Evolutionary conservation across 2,888 invertebrate species (phyloP), one percentile per base, ranked within the genome.

Genomic region (Itoplectis maculator): DNA sequence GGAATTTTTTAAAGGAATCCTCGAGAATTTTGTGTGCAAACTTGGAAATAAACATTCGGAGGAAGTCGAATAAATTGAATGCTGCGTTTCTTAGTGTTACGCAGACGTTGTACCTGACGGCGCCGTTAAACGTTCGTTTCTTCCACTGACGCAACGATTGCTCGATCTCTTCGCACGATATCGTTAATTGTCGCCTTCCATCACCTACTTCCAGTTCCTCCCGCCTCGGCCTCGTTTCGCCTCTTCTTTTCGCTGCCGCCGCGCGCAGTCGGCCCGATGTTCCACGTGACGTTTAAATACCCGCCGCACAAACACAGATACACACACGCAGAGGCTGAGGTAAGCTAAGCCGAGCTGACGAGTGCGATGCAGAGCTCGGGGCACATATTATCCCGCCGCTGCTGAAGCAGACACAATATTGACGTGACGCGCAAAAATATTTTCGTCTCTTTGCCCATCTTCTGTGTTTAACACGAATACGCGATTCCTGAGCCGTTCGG

Each of bases 121-220:
- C 35, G 18, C 54, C 47, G 61, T 35, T 18, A 51, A 73, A 79
- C 73, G 54, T 51, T 78, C 15, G 74, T 74, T 72, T 40, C 47
- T 45, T n/a, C 23, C 35, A 47, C 42, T 85, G 84, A 85, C 84
- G 86, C 79, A 86, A 87, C 75, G 83, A 84, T 85, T 81, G 78
- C 85, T 83, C 81, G 85, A 87, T 86, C 79, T 86, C 76, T 81
- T 84, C 84, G 84, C 84, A 84, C 86, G 86, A 87, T 87, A 86
- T 86, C 86, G 86, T 86, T 86, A 87, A 85, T 86, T 88, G 80
- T 84, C 85, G 75, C 81, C n/a, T 79, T 83, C 83, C 82, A 61
- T 61, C 35, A 85, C 81, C 85, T 76, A 86, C 86, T 87, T 87
- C 82, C 83, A 82, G 56, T 77, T 74, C 35, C 79, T 47, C 77